Evolutionary conservation across 2,113 vertebrate species (phyloP).

Genomic region (Lasiurus borealis): DNA sequence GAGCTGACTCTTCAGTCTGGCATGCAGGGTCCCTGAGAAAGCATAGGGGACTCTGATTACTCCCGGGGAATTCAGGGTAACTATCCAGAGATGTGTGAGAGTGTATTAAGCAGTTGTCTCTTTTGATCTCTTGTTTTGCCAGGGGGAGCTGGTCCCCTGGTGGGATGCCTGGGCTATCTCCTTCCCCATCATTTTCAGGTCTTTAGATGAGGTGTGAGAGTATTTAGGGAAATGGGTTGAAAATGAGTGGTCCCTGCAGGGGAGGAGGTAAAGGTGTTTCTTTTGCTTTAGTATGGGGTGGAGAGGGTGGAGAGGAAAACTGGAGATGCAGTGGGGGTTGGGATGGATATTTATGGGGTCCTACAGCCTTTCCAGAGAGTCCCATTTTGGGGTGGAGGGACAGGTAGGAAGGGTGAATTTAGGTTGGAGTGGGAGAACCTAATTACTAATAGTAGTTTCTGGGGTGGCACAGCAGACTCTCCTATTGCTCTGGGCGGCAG

Average conservation of each 20-base stretch:
- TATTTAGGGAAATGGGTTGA: slow-evolving; percentile 73
- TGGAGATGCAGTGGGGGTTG: background rate
- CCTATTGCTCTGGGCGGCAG: background rate
- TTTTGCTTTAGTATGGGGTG: background rate
- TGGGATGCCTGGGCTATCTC: slow-evolving; percentile 60
- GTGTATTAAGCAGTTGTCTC: background rate
- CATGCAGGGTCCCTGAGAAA: too few species aligned
- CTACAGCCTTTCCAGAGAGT: background rate
- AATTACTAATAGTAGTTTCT: background rate
- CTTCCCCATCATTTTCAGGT: slow-evolving; percentile 76
- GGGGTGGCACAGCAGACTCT: background rate
- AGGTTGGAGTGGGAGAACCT: background rate
- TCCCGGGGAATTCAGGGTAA: background rate
- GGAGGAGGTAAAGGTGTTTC: slow-evolving; percentile 23
- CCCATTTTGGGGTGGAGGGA: background rate
- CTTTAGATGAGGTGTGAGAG: slow-evolving; percentile 72
- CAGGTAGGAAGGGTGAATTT: slow-evolving; percentile 14
- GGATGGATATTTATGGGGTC: slow-evolving; percentile 37
- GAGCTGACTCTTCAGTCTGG: background rate
- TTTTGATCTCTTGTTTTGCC: slow-evolving; percentile 13
- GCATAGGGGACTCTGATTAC: background rate
- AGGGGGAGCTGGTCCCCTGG: background rate
- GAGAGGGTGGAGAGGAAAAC: background rate
- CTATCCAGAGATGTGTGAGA: background rate
- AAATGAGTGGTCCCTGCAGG: slow-evolving; percentile 67